phyloP scores from a whole-genome alignment of 2,888 invertebrate genomes.

The Frankliniella fusca region DNA sequence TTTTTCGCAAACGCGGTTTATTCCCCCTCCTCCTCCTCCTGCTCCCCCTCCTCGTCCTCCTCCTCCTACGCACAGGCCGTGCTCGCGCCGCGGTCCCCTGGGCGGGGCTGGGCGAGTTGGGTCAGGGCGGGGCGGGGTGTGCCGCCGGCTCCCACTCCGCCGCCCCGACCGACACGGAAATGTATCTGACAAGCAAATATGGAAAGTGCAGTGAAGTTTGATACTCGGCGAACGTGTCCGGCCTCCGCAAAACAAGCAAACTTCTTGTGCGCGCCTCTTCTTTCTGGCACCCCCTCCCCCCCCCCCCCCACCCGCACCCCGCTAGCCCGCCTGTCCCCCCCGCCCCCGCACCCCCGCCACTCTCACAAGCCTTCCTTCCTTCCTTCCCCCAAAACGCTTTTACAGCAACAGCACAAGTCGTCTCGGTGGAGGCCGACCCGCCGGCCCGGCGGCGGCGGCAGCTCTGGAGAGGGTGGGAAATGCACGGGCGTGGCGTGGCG shows the following conservation, averaged over 20 bases:
- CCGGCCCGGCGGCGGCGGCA: too few species aligned
- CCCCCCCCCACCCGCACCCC: too few species aligned
- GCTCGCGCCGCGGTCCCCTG: not conserved
- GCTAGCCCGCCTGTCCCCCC: too few species aligned
- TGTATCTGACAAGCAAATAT: slow-evolving; percentile 25
- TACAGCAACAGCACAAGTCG: too few species aligned
- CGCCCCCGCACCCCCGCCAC: too few species aligned
- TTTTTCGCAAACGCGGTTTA: slow-evolving; percentile 10
- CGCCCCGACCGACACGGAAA: not conserved
- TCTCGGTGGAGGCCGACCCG: too few species aligned
- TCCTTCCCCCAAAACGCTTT: too few species aligned
- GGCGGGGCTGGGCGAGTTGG: too few species aligned
- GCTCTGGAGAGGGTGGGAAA: too few species aligned
- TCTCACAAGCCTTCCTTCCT: too few species aligned
- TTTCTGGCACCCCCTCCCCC: too few species aligned
- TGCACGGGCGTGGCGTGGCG: not conserved
- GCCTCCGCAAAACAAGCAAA: slow-evolving; percentile 15
- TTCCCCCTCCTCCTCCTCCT: not conserved
- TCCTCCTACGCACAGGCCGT: not conserved
- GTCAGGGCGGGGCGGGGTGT: not conserved
- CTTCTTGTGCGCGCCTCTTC: not conserved
- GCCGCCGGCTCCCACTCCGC: not conserved
- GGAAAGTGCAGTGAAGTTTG: slow-evolving; percentile 26
- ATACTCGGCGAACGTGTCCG: slow-evolving; percentile 10
- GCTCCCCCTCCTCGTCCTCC: too few species aligned